These are phyloP conservation scores for Porites divaricata DNA, from an alignment of 92 coral and sea anemone genomes.

Conservation along the genomic window DNA sequence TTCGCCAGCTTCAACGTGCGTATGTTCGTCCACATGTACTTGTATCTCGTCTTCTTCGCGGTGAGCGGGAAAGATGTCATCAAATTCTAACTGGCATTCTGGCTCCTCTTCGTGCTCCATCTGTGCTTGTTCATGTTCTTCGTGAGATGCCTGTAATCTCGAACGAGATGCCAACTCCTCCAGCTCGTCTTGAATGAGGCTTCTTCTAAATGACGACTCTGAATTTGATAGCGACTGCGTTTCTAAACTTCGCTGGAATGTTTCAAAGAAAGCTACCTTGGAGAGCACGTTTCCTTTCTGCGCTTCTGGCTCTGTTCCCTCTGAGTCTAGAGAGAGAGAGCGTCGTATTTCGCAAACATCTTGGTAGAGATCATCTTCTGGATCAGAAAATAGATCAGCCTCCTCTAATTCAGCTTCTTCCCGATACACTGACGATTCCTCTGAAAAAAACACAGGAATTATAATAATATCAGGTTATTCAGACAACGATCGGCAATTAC, in stretches of 20 bases:
- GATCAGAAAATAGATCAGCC: slow-evolving; percentile 64
- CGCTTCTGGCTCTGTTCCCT: slow-evolving; percentile 78
- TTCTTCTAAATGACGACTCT: slow-evolving; percentile 52
- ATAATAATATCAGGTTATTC: not conserved
- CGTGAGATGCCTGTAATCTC: slow-evolving; percentile 10
- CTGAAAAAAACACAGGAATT: not conserved
- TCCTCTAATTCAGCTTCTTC: slow-evolving; percentile 50
- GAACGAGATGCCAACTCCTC: slow-evolving; percentile 43
- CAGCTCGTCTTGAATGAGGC: slow-evolving; percentile 58
- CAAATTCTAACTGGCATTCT: slow-evolving; percentile 84
- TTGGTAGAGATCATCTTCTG: slow-evolving; percentile 51
- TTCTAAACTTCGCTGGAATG: slow-evolving; percentile 50
- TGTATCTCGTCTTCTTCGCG: slow-evolving; percentile 67
- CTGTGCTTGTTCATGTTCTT: slow-evolving; percentile 12
- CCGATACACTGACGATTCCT: slow-evolving; percentile 19
- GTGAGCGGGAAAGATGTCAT: slow-evolving; percentile 91
- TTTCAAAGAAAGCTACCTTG: slow-evolving; percentile 73
- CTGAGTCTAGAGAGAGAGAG: slow-evolving; percentile 74
- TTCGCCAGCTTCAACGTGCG: slow-evolving; percentile 68
- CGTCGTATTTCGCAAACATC: slow-evolving; percentile 67
- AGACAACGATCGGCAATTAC: too few relatives aligned
- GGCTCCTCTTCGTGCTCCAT: slow-evolving; percentile 58
- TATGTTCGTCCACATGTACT: slow-evolving; percentile 54
- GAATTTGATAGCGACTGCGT: slow-evolving; percentile 34
- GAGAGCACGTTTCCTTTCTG: slow-evolving; percentile 68